These are phyloP conservation scores for Fistularia tabacaria DNA, from an alignment of 2,797 vertebrate genomes.

Conservation along the genomic window DNA sequence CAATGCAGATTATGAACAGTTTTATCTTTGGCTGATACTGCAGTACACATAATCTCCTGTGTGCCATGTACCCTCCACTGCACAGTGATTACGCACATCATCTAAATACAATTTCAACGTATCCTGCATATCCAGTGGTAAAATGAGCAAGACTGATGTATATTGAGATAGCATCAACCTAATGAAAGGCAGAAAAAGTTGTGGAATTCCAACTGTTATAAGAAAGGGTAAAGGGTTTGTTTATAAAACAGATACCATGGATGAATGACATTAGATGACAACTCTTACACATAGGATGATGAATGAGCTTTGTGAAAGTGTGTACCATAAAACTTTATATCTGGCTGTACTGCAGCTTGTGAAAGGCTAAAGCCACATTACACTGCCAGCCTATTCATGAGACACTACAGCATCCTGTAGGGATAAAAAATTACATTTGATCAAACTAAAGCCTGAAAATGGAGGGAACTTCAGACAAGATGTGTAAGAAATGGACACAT, in stretches of 20 bases:
- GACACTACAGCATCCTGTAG: constrained; percentile 25
- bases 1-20: constrained; percentile 29
- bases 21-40: constrained; percentile 48
- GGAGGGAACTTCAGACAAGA: background rate
- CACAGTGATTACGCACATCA: constrained; percentile 51
- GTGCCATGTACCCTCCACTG: constrained; percentile 32
- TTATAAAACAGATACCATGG: constrained; percentile 6
- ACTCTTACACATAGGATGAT: constrained; percentile 34
- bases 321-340: constrained; percentile 24
- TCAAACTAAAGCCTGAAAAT: constrained; percentile 18
- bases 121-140: constrained; percentile 1
- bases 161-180: too few species aligned
- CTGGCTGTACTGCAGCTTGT: constrained; percentile 4
- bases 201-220: too few species aligned
- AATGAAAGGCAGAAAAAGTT: too few species aligned
- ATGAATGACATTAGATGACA: constrained; percentile 42
- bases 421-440: constrained; percentile 30
- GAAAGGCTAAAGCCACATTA: constrained; percentile 16
- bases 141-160: background rate
- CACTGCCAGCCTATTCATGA: constrained; percentile 24
- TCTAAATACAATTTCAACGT: constrained; percentile 36
- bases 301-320: constrained; percentile 36
- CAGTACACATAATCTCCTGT: constrained; percentile 48
- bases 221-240: background rate
- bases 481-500: background rate